Evolutionary conservation across 2,888 invertebrate species (phyloP).

Genomic region (Aphodius granarius): DNA sequence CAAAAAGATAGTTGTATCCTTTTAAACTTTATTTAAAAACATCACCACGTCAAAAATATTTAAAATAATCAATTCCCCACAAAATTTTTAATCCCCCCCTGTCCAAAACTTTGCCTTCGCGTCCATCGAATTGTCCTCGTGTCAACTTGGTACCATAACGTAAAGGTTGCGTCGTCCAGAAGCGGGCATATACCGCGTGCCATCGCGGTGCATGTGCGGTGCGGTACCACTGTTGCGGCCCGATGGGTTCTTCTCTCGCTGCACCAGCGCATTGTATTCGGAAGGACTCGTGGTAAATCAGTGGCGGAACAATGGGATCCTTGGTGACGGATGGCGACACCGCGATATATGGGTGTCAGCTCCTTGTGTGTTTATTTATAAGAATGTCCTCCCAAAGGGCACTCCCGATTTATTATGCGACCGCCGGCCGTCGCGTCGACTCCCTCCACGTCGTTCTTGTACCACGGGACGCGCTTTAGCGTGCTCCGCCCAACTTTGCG

Average conservation of each 20-base stretch:
- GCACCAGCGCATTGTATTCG: constrained; percentile 50
- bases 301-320: constrained; percentile 46
- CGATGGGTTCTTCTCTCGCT: constrained; percentile 29
- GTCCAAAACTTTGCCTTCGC: not conserved
- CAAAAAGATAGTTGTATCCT: too few relatives aligned
- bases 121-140: not conserved
- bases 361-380: constrained; percentile 38
- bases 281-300: constrained; percentile 48
- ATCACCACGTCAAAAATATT: too few relatives aligned
- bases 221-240: constrained; percentile 8
- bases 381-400: constrained; percentile 14
- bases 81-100: not conserved
- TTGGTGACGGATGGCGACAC: constrained; percentile 43
- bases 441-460: not conserved
- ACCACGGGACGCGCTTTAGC: not conserved
- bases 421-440: not conserved
- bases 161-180: not conserved
- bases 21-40: too few relatives aligned
- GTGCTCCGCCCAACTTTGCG: not conserved
- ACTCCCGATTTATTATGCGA: constrained; percentile 11
- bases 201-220: not conserved
- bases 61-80: too few relatives aligned
- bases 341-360: constrained; percentile 45
- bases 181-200: constrained; percentile 8
- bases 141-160: not conserved